These are phyloP conservation scores for Oenanthe oenanthe DNA, from an alignment of 2,113 vertebrate species.

Conservation along the genomic window DNA sequence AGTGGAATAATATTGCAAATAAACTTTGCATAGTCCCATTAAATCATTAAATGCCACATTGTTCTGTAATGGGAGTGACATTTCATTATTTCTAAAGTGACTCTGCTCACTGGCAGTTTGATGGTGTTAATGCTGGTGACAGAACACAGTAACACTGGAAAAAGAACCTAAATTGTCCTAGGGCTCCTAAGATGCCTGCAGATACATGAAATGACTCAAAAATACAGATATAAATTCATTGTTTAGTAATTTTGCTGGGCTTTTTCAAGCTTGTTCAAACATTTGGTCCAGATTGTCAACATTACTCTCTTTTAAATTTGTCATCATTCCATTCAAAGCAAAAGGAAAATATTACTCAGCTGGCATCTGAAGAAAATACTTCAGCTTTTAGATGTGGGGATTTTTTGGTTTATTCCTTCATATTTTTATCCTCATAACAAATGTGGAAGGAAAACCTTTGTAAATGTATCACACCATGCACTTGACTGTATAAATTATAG, in stretches of 20 bases:
- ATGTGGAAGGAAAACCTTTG: neutral
- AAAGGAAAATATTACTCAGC: neutral
- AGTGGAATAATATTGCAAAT: slow-evolving; percentile 66
- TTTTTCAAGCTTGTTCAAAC: neutral
- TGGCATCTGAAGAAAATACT: neutral
- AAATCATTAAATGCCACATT: slow-evolving; percentile 78
- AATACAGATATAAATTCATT: neutral
- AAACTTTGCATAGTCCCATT: slow-evolving; percentile 65
- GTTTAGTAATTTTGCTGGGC: neutral
- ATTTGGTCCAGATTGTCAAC: neutral
- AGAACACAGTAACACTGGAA: slow-evolving; percentile 1
- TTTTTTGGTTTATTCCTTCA: neutral
- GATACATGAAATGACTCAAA: neutral
- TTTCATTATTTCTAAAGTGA: slow-evolving; percentile 70
- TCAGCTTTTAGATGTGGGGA: neutral
- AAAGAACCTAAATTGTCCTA: neutral
- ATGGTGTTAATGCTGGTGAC: slow-evolving; percentile 44
- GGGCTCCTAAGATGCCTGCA: neutral
- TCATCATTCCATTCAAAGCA: neutral
- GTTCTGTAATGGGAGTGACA: slow-evolving; percentile 73
- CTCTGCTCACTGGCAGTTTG: slow-evolving; percentile 36
- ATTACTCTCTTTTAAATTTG: neutral
- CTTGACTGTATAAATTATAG: neutral
- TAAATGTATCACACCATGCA: neutral
- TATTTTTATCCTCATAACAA: neutral